Percentiles rank a stretch among this genome's conserved stretches.
phyloP scores from a whole-genome alignment of 2,797 vertebrate species.

The Peromyscus nudipes region DNA sequence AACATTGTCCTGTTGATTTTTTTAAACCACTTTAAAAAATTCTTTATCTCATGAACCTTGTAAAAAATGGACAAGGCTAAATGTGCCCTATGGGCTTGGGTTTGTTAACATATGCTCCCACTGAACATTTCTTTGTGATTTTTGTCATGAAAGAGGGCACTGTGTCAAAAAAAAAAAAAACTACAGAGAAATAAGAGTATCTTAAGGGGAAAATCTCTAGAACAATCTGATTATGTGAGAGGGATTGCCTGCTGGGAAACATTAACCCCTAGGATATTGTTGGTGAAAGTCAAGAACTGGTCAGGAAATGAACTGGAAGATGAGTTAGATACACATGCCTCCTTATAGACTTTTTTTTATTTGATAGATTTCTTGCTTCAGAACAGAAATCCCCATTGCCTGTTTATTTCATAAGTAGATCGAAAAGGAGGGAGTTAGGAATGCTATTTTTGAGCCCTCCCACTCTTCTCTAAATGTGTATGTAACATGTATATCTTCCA shows the following conservation, averaged over 20 bases:
- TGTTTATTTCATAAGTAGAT: constrained; percentile 43
- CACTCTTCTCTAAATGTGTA: constrained; percentile 5
- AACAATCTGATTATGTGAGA: constrained; percentile 60
- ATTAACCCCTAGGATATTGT: constrained; percentile 42
- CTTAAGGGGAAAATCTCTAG: constrained; percentile 44
- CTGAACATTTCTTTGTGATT: constrained; percentile 49
- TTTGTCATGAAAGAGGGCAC: constrained; percentile 34
- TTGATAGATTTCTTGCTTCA: constrained; percentile 61
- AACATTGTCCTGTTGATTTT: constrained; percentile 48
- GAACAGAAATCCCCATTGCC: constrained; percentile 33
- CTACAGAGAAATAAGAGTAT: constrained; percentile 39
- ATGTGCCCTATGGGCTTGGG: background rate
- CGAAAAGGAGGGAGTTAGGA: constrained; percentile 7
- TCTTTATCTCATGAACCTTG: background rate
- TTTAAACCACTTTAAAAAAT: constrained; percentile 27
- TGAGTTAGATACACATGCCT: constrained; percentile 58
- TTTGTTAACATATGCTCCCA: background rate
- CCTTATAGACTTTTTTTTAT: constrained; percentile 9
- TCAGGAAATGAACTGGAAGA: constrained; percentile 68
- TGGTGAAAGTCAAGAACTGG: constrained; percentile 44
- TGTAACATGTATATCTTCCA: background rate
- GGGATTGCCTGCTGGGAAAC: constrained; percentile 58
- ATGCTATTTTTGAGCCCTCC: background rate
- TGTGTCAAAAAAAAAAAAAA: constrained; percentile 55
- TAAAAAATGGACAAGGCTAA: background rate